Percentiles rank a stretch among this genome's conserved stretches.
Conservation (phyloP, 2,113 vertebrate species). For the Typhlomys cinereus region DNA sequence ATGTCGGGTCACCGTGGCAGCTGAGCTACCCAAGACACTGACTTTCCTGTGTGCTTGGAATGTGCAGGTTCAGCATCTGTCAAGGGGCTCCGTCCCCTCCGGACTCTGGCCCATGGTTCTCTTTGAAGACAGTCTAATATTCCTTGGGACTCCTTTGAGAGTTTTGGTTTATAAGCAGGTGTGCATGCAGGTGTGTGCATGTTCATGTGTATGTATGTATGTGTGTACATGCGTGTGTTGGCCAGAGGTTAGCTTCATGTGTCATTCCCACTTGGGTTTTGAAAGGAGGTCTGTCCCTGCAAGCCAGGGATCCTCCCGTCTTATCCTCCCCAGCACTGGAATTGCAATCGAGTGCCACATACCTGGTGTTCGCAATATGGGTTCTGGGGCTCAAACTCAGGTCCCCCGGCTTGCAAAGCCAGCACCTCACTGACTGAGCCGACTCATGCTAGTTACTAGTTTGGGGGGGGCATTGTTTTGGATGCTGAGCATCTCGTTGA, state of each 20-base stretch:
- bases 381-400: too few relatives aligned
- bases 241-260: neutral
- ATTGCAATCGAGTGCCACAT: too few relatives aligned
- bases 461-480: too few relatives aligned
- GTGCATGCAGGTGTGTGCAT: neutral
- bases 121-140: neutral
- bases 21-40: neutral
- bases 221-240: neutral
- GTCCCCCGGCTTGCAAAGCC: too few relatives aligned
- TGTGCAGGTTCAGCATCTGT: neutral
- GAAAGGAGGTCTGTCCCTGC: too few relatives aligned
- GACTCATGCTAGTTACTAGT: too few relatives aligned
- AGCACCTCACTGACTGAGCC: too few relatives aligned
- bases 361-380: too few relatives aligned
- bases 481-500: too few relatives aligned
- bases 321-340: too few relatives aligned
- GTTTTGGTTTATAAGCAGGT: neutral
- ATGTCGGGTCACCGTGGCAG: accelerated
- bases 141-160: neutral
- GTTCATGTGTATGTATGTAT: too few relatives aligned
- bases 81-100: neutral
- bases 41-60: neutral
- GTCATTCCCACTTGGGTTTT: neutral
- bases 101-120: accelerated
- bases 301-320: too few relatives aligned